Percentiles rank a stretch among this genome's conserved stretches.
Evolutionary conservation across 1,140 invertebrate genomes (phyloP).

Genomic region (Pseudobourletiella spinata): DNA sequence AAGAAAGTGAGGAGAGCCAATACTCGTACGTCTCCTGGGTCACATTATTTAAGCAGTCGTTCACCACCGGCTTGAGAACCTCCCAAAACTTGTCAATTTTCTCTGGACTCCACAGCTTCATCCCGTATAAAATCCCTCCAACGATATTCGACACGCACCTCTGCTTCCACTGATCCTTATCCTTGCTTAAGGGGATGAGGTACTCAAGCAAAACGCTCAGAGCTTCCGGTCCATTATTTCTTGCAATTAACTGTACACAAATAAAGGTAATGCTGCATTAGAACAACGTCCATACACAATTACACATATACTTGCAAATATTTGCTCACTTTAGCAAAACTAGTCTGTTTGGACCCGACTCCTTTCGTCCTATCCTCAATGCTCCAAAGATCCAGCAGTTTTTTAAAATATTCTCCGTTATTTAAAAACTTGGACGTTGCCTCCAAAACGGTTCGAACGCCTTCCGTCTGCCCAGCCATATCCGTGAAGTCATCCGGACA

Average conservation of each 20-base stretch:
- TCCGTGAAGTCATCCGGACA: constrained; percentile 16
- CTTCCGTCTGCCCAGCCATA: constrained; percentile 6
- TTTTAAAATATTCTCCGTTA: constrained; percentile 57
- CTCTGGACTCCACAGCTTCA: constrained; percentile 30
- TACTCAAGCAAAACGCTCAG: constrained; percentile 13
- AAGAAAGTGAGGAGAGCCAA: constrained; percentile 18
- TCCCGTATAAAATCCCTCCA: constrained; percentile 42
- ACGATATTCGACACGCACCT: constrained; percentile 75
- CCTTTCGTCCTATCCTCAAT: constrained; percentile 75
- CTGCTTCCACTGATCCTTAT: constrained; percentile 36
- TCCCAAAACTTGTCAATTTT: constrained; percentile 19
- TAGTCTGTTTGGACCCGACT: constrained; percentile 51
- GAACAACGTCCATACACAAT: neutral
- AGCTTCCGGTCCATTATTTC: constrained; percentile 27
- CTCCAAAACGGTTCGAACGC: neutral
- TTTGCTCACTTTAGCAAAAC: constrained; percentile 52
- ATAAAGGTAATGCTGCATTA: neutral
- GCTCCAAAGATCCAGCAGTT: constrained; percentile 62
- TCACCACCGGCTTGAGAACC: constrained; percentile 22
- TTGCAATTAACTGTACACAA: constrained; percentile 8
- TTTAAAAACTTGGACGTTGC: constrained; percentile 53
- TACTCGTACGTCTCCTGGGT: constrained; percentile 32
- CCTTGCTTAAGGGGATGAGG: constrained; percentile 14
- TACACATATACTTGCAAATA: neutral
- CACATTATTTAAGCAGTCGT: constrained; percentile 29